Evolutionary conservation across 2,888 invertebrate species (phyloP), one percentile per base, ranked within the genome.

Genomic region (Apamea anceps): DNA sequence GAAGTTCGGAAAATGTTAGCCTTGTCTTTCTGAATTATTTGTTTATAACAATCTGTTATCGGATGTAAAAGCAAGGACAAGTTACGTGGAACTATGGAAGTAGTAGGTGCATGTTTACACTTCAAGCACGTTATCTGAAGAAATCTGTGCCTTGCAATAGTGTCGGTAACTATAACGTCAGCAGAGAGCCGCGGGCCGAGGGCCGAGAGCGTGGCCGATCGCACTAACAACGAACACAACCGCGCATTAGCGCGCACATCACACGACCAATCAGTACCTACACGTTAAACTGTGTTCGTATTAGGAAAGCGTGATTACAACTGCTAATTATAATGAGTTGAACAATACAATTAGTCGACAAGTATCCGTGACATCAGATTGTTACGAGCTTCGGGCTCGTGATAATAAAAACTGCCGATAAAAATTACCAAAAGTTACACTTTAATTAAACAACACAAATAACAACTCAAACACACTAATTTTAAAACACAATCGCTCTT

Each of bases 311-410:
- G 54, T 54, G 37, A 42, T 79, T 63, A 51, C 7, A 42, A 3
- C 51, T 28, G 12, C 28, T 51, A 65, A 54, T 65, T 54, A 78
- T 28, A 32, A 63, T 51, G 8, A 51, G 13, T 13, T 18, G 1
- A 51, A 42, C 18, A 78, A 42, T 37, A 51, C 77, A 48, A 62
- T 48, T n/a, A 77, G 32, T 62, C 15, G 72, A 18, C 48, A 48
- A 28, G 32, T 71, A 37, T 48, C 70, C 32, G 5, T 25, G 25
- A n/a, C 7, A 7, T n/a, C n/a, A n/a, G n/a, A n/a, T n/a, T n/a
- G n/a, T n/a, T n/a, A n/a, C n/a, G n/a, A n/a, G n/a, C n/a, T n/a
- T n/a, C n/a, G n/a, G n/a, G n/a, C n/a, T n/a, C n/a, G n/a, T n/a
- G n/a, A n/a, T n/a, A n/a, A n/a, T n/a, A n/a, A n/a, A n/a, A n/a